These are phyloP conservation scores for Argyrosomus japonicus DNA, from an alignment of 2,113 vertebrate species.

Conservation along the genomic window DNA sequence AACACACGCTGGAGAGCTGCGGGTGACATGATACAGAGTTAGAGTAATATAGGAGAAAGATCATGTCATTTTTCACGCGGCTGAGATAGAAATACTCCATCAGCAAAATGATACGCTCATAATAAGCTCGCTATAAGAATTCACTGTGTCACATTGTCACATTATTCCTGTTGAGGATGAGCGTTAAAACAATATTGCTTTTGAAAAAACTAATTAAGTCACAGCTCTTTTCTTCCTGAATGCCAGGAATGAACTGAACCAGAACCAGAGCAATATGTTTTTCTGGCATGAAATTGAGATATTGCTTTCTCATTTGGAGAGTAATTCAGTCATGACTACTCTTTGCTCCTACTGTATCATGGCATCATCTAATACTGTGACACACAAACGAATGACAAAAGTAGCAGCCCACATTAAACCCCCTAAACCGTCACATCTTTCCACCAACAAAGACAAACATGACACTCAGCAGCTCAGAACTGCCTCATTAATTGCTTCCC, in stretches of 20 bases:
- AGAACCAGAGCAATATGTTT: constrained; percentile 1
- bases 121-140: not conserved
- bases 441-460: not conserved
- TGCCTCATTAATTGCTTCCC: constrained; percentile 33
- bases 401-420: not conserved
- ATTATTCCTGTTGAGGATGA: constrained; percentile 5
- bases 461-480: constrained; percentile 2
- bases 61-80: not conserved
- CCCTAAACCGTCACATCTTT: not conserved
- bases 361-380: not conserved
- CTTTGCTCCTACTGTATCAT: not conserved
- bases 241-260: constrained; percentile 20
- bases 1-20: constrained; percentile 36
- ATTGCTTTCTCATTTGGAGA: constrained; percentile 1
- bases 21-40: constrained; percentile 27
- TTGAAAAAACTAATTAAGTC: constrained; percentile 19
- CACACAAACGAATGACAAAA: constrained; percentile 4
- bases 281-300: constrained; percentile 11
- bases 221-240: not conserved
- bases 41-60: constrained; percentile 15
- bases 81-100: not conserved
- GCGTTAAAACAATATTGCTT: constrained; percentile 8
- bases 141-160: constrained; percentile 7
- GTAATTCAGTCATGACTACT: not conserved
- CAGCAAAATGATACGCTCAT: not conserved